Evolutionary conservation across 2,113 vertebrate species (phyloP).

Genomic region (Calidris pugnax): DNA sequence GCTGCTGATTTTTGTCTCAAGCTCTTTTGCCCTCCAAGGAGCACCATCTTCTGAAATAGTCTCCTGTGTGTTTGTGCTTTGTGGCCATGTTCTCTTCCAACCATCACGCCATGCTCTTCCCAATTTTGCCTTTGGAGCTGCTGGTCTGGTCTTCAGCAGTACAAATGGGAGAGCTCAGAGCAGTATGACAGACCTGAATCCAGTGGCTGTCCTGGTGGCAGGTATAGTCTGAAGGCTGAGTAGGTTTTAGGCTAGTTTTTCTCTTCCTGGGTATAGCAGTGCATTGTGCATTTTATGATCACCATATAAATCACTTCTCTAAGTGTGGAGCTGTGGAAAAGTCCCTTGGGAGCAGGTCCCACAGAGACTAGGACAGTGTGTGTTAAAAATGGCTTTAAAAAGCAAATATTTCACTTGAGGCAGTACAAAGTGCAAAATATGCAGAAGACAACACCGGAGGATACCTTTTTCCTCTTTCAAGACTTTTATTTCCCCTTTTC

Average conservation of each 20-base stretch:
- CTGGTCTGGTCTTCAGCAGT: not conserved
- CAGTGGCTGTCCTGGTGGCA: not conserved
- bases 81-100: not conserved
- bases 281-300: not conserved
- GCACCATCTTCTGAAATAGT: not conserved
- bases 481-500: not conserved
- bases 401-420: not conserved
- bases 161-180: not conserved
- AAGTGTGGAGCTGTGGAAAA: not conserved
- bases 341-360: not conserved
- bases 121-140: not conserved
- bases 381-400: not conserved
- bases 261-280: not conserved
- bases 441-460: not conserved
- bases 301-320: not conserved
- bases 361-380: not conserved
- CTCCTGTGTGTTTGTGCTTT: not conserved
- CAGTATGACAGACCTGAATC: not conserved
- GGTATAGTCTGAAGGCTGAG: not conserved
- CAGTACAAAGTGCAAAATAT: not conserved
- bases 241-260: not conserved
- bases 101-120: not conserved
- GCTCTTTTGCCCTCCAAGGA: not conserved
- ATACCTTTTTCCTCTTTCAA: not conserved
- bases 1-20: not conserved